A percentile compares a stretch with the other conserved stretches of the same genome.
phyloP scores from a whole-genome alignment of 2,797 vertebrate species.

The Gorsachius magnificus region DNA sequence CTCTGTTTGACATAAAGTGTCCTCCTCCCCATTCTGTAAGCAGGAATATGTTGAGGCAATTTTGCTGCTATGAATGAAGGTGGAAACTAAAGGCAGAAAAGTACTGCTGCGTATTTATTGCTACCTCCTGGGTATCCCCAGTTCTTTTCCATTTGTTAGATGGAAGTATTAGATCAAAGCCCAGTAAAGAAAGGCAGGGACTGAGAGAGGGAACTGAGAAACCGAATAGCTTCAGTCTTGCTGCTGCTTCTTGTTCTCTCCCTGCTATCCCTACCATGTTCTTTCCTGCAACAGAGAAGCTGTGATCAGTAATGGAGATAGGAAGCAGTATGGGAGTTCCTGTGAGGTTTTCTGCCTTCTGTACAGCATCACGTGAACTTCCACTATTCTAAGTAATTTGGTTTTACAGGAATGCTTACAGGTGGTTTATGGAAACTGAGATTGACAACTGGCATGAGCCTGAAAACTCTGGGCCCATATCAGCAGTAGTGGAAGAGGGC shows the following conservation, averaged over 20 bases:
- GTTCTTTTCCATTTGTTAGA: slow-evolving; percentile 1
- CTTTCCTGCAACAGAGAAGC: background rate
- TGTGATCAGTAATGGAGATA: background rate
- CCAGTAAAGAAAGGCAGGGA: background rate
- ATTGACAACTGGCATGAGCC: background rate
- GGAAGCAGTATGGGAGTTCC: background rate
- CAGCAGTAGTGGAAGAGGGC: background rate
- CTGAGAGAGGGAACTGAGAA: background rate
- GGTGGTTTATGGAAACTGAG: background rate
- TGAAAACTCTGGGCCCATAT: background rate
- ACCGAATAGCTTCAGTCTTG: background rate
- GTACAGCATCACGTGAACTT: background rate
- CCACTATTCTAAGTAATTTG: background rate
- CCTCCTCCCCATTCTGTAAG: background rate
- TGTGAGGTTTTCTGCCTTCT: background rate
- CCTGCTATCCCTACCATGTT: background rate
- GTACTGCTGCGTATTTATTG: slow-evolving; percentile 44
- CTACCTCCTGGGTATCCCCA: slow-evolving; percentile 10
- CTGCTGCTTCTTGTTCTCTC: background rate
- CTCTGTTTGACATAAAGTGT: slow-evolving; percentile 11
- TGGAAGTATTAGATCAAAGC: background rate
- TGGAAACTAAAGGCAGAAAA: slow-evolving; percentile 41
- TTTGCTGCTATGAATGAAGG: background rate
- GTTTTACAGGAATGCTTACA: background rate
- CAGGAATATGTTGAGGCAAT: slow-evolving; percentile 32